Conservation (phyloP, 1,140 invertebrate genomes). For the Aphis craccivora region DNA sequence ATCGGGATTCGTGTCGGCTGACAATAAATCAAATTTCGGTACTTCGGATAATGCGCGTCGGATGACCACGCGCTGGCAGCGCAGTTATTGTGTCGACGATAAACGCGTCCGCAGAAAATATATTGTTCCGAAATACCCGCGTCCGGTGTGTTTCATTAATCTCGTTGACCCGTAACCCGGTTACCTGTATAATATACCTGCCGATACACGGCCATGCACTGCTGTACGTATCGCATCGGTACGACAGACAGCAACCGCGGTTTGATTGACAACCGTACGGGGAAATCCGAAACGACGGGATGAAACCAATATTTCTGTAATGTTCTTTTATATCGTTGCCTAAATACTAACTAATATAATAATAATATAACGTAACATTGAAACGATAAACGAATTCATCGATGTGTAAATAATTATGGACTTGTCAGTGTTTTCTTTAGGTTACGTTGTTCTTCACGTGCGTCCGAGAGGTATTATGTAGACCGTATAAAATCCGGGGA, state of each 20-base stretch:
- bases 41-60: background rate
- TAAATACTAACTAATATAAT: background rate
- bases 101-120: background rate
- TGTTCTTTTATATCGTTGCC: background rate
- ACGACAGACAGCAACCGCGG: background rate
- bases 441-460: background rate
- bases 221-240: background rate
- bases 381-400: slow-evolving; percentile 1
- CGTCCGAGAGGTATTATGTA: background rate
- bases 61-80: background rate
- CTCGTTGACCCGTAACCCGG: background rate
- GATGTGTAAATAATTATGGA: slow-evolving; percentile 30
- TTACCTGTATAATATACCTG: background rate
- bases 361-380: background rate
- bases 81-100: background rate
- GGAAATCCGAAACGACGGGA: slow-evolving; percentile 18
- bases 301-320: background rate
- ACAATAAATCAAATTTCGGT: slow-evolving; percentile 2
- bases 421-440: background rate
- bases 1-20: background rate
- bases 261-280: slow-evolving; percentile 24
- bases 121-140: background rate
- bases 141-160: background rate
- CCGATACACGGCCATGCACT: background rate
- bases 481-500: background rate